A percentile compares a stretch with the other conserved stretches of the same genome.
These are phyloP conservation scores for Heptranchias perlo DNA, from an alignment of 2,113 vertebrate species.

Conservation along the genomic window DNA sequence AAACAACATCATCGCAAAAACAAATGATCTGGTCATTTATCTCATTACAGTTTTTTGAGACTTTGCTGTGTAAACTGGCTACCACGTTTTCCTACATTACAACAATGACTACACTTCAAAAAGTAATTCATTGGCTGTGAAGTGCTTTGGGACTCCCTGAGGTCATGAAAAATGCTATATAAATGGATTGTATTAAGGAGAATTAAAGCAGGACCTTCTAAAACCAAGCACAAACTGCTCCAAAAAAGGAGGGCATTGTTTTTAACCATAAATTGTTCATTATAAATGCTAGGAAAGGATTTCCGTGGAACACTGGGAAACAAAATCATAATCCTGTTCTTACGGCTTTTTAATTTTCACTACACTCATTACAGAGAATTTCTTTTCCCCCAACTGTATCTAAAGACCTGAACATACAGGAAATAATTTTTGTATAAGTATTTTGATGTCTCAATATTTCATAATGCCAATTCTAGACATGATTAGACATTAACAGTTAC, in stretches of 20 bases:
- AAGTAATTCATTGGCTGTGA: not conserved
- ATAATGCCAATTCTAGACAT: not conserved
- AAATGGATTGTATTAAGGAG: not conserved
- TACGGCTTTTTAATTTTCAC: not conserved
- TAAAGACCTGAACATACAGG: not conserved
- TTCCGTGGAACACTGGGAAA: not conserved
- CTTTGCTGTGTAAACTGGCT: not conserved
- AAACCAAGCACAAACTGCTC: not conserved
- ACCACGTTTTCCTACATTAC: not conserved
- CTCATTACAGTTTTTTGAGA: not conserved
- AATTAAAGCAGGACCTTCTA: not conserved
- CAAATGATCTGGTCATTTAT: not conserved
- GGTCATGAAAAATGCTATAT: too few species aligned
- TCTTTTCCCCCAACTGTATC: not conserved
- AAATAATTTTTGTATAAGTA: not conserved
- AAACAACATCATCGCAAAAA: not conserved
- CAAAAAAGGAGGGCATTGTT: not conserved
- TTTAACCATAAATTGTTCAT: not conserved
- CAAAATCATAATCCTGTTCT: not conserved
- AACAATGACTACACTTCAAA: not conserved
- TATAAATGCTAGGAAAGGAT: not conserved
- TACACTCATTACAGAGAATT: too few species aligned
- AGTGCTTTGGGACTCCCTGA: too few species aligned
- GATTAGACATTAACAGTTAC: not conserved
- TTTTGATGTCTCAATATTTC: not conserved